Percentiles rank a stretch among this genome's conserved stretches.
These are phyloP conservation scores for Suillia variegata DNA, from an alignment of 2,888 invertebrate genomes.

Conservation along the genomic window DNA sequence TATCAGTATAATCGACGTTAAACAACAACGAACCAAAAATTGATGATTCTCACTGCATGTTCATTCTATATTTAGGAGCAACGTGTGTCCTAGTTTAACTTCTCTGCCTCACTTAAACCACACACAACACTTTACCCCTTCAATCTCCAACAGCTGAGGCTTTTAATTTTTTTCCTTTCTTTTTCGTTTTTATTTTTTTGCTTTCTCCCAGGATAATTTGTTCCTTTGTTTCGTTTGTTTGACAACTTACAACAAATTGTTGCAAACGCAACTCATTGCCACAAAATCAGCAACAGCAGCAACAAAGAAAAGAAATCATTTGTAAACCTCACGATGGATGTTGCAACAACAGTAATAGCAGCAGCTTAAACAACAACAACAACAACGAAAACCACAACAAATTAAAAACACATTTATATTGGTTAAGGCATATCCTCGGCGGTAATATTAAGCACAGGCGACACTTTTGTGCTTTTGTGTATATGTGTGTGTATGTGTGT, in stretches of 20 bases:
- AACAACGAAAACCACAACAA: conserved; percentile 42
- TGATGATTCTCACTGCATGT: too few species aligned
- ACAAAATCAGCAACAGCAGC: conserved; percentile 35
- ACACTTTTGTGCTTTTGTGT: conserved; percentile 20
- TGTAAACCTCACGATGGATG: conserved; percentile 42
- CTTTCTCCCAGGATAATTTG: background rate
- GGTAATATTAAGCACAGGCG: conserved; percentile 39
- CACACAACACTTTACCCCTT: too few species aligned
- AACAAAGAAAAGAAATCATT: conserved; percentile 41
- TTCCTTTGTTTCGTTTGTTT: too few species aligned
- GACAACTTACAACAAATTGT: background rate
- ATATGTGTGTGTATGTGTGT: background rate
- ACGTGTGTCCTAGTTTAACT: too few species aligned
- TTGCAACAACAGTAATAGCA: background rate
- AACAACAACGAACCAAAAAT: too few species aligned
- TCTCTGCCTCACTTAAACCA: too few species aligned
- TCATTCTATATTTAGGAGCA: too few species aligned
- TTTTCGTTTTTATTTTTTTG: background rate
- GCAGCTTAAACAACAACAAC: conserved; percentile 34
- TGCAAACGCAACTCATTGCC: conserved; percentile 1
- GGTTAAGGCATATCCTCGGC: conserved; percentile 50
- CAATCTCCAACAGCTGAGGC: background rate
- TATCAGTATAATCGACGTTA: too few species aligned
- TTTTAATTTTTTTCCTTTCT: background rate
- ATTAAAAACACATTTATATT: conserved; percentile 61